Percentiles rank a stretch among this genome's conserved stretches.
Conservation (phyloP, 35 echinoderm and acorn worm genomes). For the Ophioderma brevispina region DNA sequence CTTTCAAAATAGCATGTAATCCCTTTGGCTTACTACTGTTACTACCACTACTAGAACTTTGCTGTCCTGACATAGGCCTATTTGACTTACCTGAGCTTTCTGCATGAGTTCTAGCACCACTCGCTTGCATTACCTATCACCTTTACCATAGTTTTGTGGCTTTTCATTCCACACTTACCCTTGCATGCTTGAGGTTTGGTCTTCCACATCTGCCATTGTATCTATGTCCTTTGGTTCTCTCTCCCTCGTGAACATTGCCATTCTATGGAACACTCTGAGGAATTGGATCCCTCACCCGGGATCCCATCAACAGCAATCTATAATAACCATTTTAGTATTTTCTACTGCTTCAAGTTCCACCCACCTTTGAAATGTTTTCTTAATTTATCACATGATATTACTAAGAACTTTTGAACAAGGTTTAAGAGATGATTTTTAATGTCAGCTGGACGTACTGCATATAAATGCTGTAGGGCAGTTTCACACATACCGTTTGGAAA, state of each 20-base stretch:
- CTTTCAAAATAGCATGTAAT: not conserved
- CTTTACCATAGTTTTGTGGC: not conserved
- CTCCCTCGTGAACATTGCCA: not conserved
- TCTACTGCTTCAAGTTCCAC: too few relatives aligned
- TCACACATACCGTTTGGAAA: too few relatives aligned
- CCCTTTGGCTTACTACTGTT: not conserved
- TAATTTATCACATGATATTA: too few relatives aligned
- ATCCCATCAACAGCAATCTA: too few relatives aligned
- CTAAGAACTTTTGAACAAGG: too few relatives aligned
- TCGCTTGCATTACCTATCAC: not conserved
- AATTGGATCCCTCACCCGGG: too few relatives aligned
- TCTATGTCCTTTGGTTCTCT: not conserved
- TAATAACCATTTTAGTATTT: too few relatives aligned
- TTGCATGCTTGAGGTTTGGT: not conserved
- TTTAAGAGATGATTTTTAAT: too few relatives aligned
- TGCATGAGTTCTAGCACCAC: not conserved
- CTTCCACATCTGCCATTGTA: not conserved
- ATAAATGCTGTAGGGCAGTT: too few relatives aligned
- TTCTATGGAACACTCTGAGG: too few relatives aligned
- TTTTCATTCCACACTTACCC: not conserved
- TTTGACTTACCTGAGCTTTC: not conserved
- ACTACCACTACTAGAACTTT: not conserved
- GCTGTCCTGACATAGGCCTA: not conserved
- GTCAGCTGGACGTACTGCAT: too few relatives aligned
- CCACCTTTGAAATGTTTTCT: too few relatives aligned